Evolutionary conservation across 2,113 vertebrate species (phyloP).

Genomic region (Menura novaehollandiae): DNA sequence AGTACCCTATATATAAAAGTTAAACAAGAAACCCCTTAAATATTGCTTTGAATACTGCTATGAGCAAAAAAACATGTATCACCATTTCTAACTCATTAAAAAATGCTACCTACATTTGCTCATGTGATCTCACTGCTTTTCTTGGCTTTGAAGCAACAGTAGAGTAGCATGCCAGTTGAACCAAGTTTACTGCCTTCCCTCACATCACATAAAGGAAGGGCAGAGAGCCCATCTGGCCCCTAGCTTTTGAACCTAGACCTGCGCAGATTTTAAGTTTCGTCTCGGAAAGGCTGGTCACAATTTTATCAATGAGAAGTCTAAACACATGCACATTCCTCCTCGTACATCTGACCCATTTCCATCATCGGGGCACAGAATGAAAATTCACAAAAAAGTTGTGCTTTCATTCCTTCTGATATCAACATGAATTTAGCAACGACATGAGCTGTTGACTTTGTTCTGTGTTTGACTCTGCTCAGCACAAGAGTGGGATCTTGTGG

Average conservation of each 20-base stretch:
- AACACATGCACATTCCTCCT: not conserved
- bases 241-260: not conserved
- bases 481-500: not conserved
- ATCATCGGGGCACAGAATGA: not conserved
- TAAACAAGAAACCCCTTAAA: rapidly evolving
- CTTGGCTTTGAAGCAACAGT: not conserved
- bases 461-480: not conserved
- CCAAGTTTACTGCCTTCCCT: not conserved
- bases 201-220: not conserved
- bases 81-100: not conserved
- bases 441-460: not conserved
- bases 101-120: not conserved
- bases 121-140: not conserved
- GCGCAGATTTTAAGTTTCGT: not conserved
- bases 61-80: rapidly evolving
- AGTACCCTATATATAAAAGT: not conserved
- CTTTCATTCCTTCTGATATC: not conserved
- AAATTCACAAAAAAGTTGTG: not conserved
- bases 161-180: not conserved
- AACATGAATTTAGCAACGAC: not conserved
- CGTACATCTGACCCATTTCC: not conserved
- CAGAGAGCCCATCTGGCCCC: not conserved
- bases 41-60: not conserved
- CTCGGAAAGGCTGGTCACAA: not conserved
- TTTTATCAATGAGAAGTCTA: not conserved